Evolutionary conservation across 1,140 invertebrate genomes (phyloP), one percentile per base, ranked within the genome.

Genomic region (Ephestia elutella): DNA sequence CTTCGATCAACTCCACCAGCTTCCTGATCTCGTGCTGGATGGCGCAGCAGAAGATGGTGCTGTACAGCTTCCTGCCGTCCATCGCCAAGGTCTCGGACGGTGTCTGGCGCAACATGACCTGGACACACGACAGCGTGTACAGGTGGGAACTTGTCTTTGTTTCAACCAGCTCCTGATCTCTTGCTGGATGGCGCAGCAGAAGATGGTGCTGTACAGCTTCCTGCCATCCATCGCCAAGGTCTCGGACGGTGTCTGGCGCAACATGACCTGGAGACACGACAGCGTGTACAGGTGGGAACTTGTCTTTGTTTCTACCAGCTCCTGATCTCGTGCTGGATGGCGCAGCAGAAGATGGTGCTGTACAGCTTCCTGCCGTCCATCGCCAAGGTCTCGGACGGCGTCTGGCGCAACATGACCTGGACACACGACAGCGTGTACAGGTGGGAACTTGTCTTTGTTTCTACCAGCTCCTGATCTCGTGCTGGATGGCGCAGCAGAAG

Each of bases 11-110:
- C 53, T 73, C 82, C 1, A 77, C 70, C 7, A 83, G 81, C 56
- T 87, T 87, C 73, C 69, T 87, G n/a, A 78, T 86, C 10, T 86
- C 85, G 1, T 86, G 80, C 63, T 87, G 85, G 85, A 75, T 86
- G 74, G 69, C 82, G 5, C 81, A 83, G 57, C 81, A 82, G 69
- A 83, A 79, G 66, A 70, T 63, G 56, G 80, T 86, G 8, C 51
- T 71, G n/a, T 86, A 83, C 56, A 79, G 71, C 56, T 83, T 83
- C 64, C 56, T 87, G 61, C 82, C 82, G 0, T 83, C 85, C n/a
- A 86, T 87, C n/a, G 48, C 82, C 0, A 86, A 87, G 50, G 74
- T 81, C n/a, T 65, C 64, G 18, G 81, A 87, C 19, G 76, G 78
- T 10, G 63, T 77, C 0, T 87, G 85, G 82, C 66, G 57, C 21